A percentile compares a stretch with the other conserved stretches of the same genome.
phyloP scores from a whole-genome alignment of 2,797 vertebrate species.

The Diplodus puntazzo region DNA sequence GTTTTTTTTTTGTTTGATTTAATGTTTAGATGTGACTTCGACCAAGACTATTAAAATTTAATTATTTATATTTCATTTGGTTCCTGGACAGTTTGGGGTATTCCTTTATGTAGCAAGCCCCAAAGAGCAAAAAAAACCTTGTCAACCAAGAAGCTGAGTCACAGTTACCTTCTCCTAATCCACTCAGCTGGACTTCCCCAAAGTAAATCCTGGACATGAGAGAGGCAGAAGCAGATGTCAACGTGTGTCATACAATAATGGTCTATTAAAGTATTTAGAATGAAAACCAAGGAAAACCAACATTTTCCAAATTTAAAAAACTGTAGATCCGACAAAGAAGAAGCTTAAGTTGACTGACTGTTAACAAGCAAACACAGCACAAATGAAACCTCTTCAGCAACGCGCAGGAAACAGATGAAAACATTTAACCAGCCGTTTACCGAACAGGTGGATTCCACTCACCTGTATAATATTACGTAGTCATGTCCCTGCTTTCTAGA shows the following conservation, averaged over 20 bases:
- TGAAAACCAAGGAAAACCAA: not conserved
- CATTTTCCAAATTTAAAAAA: not conserved
- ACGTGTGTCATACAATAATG: not conserved
- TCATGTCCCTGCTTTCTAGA: slow-evolving; percentile 98
- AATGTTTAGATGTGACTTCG: no score
- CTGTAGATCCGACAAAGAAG: not conserved
- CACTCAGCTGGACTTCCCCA: slow-evolving; percentile 95
- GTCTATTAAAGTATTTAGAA: not conserved
- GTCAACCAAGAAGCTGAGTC: not conserved
- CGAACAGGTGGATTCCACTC: slow-evolving; percentile 7
- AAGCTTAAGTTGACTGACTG: not conserved
- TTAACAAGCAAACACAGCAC: not conserved
- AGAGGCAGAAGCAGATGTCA: slow-evolving; percentile 18
- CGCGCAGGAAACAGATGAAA: not conserved
- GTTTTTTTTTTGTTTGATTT: no score
- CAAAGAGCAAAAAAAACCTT: not conserved
- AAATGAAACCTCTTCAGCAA: not conserved
- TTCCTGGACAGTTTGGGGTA: no score
- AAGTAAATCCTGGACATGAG: slow-evolving; percentile 93
- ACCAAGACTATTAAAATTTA: no score
- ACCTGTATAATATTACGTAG: slow-evolving; percentile 99
- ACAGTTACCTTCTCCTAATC: slow-evolving; percentile 94
- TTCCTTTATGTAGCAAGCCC: no score
- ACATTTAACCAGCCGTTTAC: not conserved
- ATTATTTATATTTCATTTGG: no score